Evolutionary conservation across 2,888 invertebrate species (phyloP).

Genomic region (Cerastis leucographa): DNA sequence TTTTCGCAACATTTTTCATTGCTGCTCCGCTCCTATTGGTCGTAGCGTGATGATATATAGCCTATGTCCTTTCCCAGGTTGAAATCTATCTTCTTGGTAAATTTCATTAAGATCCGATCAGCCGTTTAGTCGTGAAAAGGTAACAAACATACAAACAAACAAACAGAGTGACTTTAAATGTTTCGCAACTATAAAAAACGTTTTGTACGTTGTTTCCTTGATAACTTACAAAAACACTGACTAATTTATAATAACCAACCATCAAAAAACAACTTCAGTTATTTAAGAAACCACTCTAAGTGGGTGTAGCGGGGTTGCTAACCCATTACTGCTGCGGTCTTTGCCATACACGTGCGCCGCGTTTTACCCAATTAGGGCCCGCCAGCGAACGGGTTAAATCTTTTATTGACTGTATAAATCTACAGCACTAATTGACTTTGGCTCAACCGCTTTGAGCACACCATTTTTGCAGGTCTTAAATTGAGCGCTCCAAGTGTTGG

Average conservation of each 20-base stretch:
- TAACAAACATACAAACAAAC: too few relatives aligned
- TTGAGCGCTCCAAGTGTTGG: constrained; percentile 52
- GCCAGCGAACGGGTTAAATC: constrained; percentile 71
- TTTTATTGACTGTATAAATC: constrained; percentile 75
- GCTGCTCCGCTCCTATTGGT: too few relatives aligned
- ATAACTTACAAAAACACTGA: not conserved
- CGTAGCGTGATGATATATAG: too few relatives aligned
- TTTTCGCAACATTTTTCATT: too few relatives aligned
- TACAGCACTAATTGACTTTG: constrained; percentile 67
- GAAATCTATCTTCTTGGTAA: too few relatives aligned
- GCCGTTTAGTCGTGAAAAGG: too few relatives aligned
- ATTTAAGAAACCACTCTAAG: constrained; percentile 32
- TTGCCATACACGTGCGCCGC: constrained; percentile 60
- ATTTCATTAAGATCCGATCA: too few relatives aligned
- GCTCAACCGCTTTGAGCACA: constrained; percentile 63
- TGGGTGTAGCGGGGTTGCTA: constrained; percentile 10
- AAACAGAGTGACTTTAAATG: too few relatives aligned
- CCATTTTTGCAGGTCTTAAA: constrained; percentile 62
- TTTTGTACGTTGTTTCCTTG: not conserved
- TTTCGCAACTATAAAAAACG: not conserved
- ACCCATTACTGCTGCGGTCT: constrained; percentile 51
- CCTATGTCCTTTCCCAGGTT: too few relatives aligned
- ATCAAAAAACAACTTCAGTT: constrained; percentile 19
- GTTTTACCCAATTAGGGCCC: constrained; percentile 72
- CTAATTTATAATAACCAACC: not conserved